Evolutionary conservation across 2,888 invertebrate genomes (phyloP).

Genomic region (Aleiodes alternator): DNA sequence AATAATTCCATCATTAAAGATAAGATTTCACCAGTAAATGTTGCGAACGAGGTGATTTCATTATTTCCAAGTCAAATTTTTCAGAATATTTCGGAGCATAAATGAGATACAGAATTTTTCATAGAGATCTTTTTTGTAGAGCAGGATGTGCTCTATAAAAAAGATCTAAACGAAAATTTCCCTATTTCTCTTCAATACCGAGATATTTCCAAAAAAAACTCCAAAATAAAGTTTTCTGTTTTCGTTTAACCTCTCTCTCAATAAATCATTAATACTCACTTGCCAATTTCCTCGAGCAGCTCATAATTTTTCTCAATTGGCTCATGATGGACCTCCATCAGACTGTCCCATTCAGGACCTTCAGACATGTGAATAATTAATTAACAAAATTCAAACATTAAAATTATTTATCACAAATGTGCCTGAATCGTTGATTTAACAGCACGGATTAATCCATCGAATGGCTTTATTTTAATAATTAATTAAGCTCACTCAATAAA

Average conservation of each 20-base stretch:
- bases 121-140: no score
- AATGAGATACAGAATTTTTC: no score
- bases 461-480: no score
- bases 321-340: slow-evolving; percentile 76
- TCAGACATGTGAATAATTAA: slow-evolving; percentile 17
- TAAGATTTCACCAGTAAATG: background rate
- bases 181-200: no score
- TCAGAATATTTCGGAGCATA: no score
- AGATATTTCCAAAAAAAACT: no score
- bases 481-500: slow-evolving; percentile 16
- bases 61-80: no score
- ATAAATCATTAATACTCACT: slow-evolving; percentile 71
- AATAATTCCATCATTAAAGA: slow-evolving; percentile 6
- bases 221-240: no score
- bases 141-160: no score
- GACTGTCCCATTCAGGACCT: slow-evolving; percentile 73
- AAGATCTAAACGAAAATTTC: no score
- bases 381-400: slow-evolving; percentile 13
- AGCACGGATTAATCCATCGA: background rate
- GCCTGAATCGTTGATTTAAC: slow-evolving; percentile 50
- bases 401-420: slow-evolving; percentile 26
- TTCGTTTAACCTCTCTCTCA: background rate
- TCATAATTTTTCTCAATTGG: slow-evolving; percentile 78
- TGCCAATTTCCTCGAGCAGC: slow-evolving; percentile 78
- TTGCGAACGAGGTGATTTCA: no score